phyloP scores from a whole-genome alignment of 1,140 invertebrate species.

The Calliopsis andreniformis region DNA sequence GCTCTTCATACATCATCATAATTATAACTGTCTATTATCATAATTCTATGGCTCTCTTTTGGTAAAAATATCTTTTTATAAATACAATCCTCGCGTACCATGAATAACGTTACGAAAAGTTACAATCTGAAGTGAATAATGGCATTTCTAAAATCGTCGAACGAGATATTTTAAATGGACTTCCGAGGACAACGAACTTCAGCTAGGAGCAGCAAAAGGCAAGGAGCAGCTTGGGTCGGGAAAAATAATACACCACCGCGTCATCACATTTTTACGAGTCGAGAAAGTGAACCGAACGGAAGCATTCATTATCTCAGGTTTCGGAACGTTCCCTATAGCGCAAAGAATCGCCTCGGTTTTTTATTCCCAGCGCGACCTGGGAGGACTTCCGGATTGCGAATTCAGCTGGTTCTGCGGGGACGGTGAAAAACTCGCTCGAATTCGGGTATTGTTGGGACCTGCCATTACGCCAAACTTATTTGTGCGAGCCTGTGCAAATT shows the following conservation, averaged over 20 bases:
- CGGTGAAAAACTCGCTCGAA: not conserved
- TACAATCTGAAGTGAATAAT: too few species aligned
- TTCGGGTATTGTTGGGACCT: not conserved
- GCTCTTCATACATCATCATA: too few species aligned
- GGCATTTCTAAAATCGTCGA: constrained; percentile 29
- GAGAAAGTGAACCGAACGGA: not conserved
- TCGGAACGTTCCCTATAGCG: not conserved
- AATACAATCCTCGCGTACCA: too few species aligned
- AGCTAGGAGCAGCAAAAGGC: not conserved
- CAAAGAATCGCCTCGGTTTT: constrained; percentile 43
- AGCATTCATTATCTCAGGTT: constrained; percentile 44
- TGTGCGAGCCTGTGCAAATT: too few species aligned
- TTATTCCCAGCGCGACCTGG: not conserved
- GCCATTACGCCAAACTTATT: too few species aligned
- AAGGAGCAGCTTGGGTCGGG: constrained; percentile 29
- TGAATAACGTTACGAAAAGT: too few species aligned
- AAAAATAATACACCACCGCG: constrained; percentile 56
- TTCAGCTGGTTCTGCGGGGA: not conserved
- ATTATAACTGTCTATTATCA: too few species aligned
- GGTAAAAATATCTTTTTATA: too few species aligned
- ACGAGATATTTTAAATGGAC: constrained; percentile 13
- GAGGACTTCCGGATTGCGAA: constrained; percentile 8
- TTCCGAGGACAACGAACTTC: constrained; percentile 50
- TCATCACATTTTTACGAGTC: constrained; percentile 60
- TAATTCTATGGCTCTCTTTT: too few species aligned